These are phyloP conservation scores for Cyphomyrmex costatus DNA, from an alignment of 1,140 invertebrate genomes.

Conservation along the genomic window DNA sequence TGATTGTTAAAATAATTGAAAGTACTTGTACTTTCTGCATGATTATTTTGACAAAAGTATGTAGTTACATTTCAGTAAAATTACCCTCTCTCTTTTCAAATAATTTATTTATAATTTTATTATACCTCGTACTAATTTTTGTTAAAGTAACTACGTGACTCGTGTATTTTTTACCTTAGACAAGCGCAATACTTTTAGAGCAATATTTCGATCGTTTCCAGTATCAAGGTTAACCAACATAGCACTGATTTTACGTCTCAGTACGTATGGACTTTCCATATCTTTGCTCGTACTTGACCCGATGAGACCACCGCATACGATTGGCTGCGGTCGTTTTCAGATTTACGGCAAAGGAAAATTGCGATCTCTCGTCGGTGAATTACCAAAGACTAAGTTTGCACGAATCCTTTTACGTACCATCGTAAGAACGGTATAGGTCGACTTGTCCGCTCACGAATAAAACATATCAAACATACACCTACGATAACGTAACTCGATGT, in stretches of 20 bases:
- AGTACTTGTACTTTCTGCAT: too few species aligned
- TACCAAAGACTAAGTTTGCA: conserved; percentile 22
- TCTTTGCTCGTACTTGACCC: conserved; percentile 41
- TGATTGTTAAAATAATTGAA: too few species aligned
- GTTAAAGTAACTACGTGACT: too few species aligned
- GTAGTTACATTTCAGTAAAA: too few species aligned
- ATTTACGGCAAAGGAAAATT: conserved; percentile 37
- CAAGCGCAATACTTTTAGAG: neutral
- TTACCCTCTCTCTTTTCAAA: neutral
- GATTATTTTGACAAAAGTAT: too few species aligned
- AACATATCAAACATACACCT: neutral
- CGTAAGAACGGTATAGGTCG: neutral
- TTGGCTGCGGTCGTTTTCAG: conserved; percentile 6
- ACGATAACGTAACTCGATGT: neutral
- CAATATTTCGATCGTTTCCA: neutral
- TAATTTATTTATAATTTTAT: neutral
- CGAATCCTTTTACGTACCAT: conserved; percentile 16
- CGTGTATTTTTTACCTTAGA: neutral
- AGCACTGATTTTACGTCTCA: neutral
- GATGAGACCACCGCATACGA: conserved; percentile 14
- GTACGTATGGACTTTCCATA: conserved; percentile 3
- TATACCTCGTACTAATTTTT: neutral
- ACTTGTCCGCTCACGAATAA: neutral
- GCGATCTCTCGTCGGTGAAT: conserved; percentile 29
- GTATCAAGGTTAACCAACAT: neutral